Evolutionary conservation across 2,797 vertebrate species (phyloP).

Genomic region (Microhierax caerulescens): DNA sequence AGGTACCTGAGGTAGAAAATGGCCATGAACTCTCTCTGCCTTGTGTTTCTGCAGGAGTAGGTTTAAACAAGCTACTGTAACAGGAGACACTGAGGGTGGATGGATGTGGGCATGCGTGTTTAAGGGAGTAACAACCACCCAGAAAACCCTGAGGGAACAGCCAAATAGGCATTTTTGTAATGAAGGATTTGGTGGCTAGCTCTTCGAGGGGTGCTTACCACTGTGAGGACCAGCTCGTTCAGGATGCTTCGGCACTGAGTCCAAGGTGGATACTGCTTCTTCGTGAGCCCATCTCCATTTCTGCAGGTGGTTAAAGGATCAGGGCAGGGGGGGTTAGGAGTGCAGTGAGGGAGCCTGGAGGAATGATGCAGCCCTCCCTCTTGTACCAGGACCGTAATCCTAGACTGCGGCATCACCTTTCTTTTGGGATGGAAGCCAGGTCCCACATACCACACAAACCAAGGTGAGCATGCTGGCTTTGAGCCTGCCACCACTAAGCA

Average conservation of each 20-base stretch:
- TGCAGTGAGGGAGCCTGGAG: not conserved
- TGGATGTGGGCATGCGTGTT: not conserved
- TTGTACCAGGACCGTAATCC: not conserved
- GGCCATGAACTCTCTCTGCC: not conserved
- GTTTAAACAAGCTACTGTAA: not conserved
- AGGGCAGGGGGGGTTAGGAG: not conserved
- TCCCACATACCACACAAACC: accelerated
- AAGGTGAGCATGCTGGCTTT: not conserved
- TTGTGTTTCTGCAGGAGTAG: not conserved
- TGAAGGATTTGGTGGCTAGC: not conserved
- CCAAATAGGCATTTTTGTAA: not conserved
- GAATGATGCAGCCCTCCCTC: not conserved
- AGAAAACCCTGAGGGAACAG: not conserved
- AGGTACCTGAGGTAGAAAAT: not conserved
- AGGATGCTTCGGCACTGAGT: not conserved
- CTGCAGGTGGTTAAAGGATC: accelerated
- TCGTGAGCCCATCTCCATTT: not conserved
- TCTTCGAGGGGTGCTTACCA: not conserved
- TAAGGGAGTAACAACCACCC: not conserved
- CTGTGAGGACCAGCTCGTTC: not conserved
- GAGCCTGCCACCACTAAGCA: accelerated
- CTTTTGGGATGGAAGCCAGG: not conserved
- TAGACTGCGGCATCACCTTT: not conserved
- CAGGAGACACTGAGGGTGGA: not conserved
- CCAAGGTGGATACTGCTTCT: not conserved